A percentile compares a stretch with the other conserved stretches of the same genome.
Conservation (phyloP, 2,797 vertebrate species). For the Dermochelys coriacea region DNA sequence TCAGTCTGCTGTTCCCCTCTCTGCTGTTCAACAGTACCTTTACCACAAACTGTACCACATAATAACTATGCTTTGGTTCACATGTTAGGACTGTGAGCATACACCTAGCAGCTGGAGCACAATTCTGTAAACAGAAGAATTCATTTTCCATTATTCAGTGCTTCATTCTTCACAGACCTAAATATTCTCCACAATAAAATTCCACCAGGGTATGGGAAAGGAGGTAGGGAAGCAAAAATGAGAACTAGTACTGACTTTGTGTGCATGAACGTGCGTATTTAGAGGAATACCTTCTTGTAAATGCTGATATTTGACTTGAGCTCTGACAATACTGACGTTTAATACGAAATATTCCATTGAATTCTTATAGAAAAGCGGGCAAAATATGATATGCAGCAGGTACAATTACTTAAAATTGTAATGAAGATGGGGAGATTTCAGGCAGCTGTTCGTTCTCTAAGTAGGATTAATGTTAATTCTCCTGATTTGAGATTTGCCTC, state of each 20-base stretch:
- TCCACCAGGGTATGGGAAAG: background rate
- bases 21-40: background rate
- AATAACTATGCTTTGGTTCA: background rate
- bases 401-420: background rate
- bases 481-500: background rate
- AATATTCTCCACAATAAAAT: background rate
- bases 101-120: background rate
- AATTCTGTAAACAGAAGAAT: background rate
- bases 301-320: background rate
- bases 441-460: background rate
- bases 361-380: slow-evolving; percentile 2
- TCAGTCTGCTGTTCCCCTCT: background rate
- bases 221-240: background rate
- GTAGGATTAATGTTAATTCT: background rate
- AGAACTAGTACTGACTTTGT: background rate
- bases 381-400: background rate
- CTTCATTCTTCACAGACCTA: background rate
- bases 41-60: background rate
- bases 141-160: background rate
- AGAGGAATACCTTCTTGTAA: background rate
- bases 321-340: background rate
- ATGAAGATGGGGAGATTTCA: background rate
- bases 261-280: background rate
- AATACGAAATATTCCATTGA: background rate
- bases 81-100: background rate